Conservation (phyloP, 2,888 invertebrate species). For the Nomada ruficornis region DNA sequence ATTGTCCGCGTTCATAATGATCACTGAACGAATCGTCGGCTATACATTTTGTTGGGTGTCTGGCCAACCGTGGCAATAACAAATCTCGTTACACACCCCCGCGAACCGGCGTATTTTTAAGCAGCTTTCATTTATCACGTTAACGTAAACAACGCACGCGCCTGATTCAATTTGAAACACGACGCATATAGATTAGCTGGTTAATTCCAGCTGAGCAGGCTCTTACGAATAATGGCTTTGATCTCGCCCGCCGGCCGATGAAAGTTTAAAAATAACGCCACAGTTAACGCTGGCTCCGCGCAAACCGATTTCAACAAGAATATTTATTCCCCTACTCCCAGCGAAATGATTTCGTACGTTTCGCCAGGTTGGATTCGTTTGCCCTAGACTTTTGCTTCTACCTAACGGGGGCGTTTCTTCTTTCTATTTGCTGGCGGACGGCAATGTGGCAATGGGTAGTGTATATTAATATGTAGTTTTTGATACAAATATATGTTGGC, state of each 20-base stretch:
- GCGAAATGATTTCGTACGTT: too few species aligned
- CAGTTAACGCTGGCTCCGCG: conserved; percentile 8
- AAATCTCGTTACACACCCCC: not conserved
- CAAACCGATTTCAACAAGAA: not conserved
- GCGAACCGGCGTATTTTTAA: conserved; percentile 50
- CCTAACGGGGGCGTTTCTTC: too few species aligned
- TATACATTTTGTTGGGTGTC: conserved; percentile 50
- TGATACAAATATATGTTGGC: too few species aligned
- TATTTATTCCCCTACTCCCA: not conserved
- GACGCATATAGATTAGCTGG: conserved; percentile 71
- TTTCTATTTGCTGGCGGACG: too few species aligned
- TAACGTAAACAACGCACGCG: conserved; percentile 61
- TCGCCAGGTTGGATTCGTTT: too few species aligned
- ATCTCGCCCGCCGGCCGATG: conserved; percentile 44
- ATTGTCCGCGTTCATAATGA: conserved; percentile 62
- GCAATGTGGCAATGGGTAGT: too few species aligned
- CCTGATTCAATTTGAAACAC: conserved; percentile 76
- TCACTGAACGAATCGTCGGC: conserved; percentile 50
- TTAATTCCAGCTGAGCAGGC: conserved; percentile 69
- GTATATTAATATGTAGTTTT: too few species aligned
- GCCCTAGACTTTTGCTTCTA: too few species aligned
- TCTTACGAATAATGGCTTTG: conserved; percentile 50
- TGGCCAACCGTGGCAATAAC: conserved; percentile 11
- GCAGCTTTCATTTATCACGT: conserved; percentile 73
- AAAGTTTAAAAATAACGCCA: conserved; percentile 64